phyloP scores from a whole-genome alignment of 2,113 vertebrate species.

The Halichoeres trimaculatus region DNA sequence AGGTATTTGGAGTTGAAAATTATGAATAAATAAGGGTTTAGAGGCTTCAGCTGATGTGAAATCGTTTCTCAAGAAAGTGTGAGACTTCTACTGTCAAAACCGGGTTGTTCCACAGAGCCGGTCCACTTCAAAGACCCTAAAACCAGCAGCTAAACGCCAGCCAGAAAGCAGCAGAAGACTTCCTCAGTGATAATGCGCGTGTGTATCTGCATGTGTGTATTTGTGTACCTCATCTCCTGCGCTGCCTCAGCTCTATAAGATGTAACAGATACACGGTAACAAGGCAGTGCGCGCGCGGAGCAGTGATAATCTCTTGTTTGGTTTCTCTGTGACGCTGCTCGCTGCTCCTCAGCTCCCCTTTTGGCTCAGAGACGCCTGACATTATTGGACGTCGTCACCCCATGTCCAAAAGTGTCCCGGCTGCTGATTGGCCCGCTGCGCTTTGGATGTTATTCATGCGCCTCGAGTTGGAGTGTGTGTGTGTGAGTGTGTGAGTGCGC shows the following conservation, averaged over 20 bases:
- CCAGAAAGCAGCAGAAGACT: neutral
- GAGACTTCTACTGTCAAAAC: neutral
- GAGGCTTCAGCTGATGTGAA: neutral
- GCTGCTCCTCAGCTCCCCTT: slow-evolving; percentile 68
- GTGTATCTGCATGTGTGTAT: neutral
- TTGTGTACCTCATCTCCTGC: neutral
- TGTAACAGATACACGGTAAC: slow-evolving; percentile 26
- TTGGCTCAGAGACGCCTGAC: slow-evolving; percentile 72
- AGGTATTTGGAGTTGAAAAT: neutral
- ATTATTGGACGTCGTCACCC: slow-evolving; percentile 83
- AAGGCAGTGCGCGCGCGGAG: slow-evolving; percentile 20
- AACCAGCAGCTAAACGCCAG: neutral
- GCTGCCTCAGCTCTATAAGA: slow-evolving; percentile 2
- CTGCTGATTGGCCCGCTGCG: slow-evolving; percentile 84
- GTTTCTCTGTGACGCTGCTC: slow-evolving; percentile 28
- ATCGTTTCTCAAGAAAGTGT: neutral
- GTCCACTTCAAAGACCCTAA: neutral
- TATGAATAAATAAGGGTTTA: neutral
- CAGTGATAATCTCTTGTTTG: slow-evolving; percentile 41
- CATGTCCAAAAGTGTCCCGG: slow-evolving; percentile 77
- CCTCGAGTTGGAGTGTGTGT: slow-evolving; percentile 79
- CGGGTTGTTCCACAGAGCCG: neutral
- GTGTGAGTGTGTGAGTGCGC: slow-evolving; percentile 30
- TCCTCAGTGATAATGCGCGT: neutral
- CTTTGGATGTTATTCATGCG: slow-evolving; percentile 82